Evolutionary conservation across 2,797 vertebrate species (phyloP), one percentile per base, ranked within the genome.

Genomic region (Muraenolepis orangiensis): DNA sequence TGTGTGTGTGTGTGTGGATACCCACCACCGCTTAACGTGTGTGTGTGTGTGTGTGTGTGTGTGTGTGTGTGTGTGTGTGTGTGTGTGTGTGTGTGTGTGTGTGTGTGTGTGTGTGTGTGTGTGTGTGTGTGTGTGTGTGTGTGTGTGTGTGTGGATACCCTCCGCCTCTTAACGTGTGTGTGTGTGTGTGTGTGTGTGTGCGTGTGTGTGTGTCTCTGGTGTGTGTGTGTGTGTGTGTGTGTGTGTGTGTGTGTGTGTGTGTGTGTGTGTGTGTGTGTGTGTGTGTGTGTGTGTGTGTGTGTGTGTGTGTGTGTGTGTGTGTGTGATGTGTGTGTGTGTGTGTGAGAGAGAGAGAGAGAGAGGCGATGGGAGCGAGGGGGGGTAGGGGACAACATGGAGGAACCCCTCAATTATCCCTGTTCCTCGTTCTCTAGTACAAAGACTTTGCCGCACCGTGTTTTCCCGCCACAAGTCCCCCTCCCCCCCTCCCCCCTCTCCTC

Each of bases 371-470:
- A n/a, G n/a, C n/a, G n/a, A n/a, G n/a, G 51, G 20, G 51, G n/a
- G 16, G 32, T 57, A 8, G 51, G 51, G 20, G 51, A 57, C 51
- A 57, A 57, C 51, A 88, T 86, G 88, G 86, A 88, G 86, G 86
- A 92, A 87, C 87, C 88, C 90, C 91, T 94, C 94, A 94, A 93
- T 95, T 93, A 93, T 92, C 92, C 89, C 80, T 81, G 87, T 90
- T 91, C 90, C 88, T 90, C 91, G 84, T 91, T 91, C 93, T 93
- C 64, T 16, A 29, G n/a, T 57, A 93, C 92, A 95, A 95, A 95
- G 90, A 93, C 94, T 90, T 94, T 94, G 93, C 95, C 92, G 90
- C 91, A 88, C 90, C 72, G 86, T 79, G 89, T 93, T 95, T 95
- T 57, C 51, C 92, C 87, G 66, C 75, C 80, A 79, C 83, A 87